Evolutionary conservation across 23 tunicate genomes (phyloP).

Genomic region (Oikopleura albicans): DNA sequence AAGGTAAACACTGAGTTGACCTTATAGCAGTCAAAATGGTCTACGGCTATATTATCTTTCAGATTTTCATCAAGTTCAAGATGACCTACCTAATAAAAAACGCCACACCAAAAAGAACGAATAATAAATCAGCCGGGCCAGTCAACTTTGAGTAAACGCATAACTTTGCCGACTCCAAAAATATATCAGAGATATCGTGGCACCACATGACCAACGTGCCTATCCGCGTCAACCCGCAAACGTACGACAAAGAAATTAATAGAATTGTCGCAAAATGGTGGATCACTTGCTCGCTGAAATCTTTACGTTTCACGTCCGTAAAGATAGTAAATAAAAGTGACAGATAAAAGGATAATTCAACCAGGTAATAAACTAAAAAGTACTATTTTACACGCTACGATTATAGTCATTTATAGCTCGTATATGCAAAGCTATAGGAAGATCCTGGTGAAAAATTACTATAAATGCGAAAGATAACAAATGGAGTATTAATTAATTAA

Average conservation of each 20-base stretch:
- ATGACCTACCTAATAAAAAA: slow-evolving; percentile 35
- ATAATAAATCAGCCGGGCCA: slow-evolving; percentile 31
- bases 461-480: too few species aligned
- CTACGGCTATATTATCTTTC: too few species aligned
- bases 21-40: too few species aligned
- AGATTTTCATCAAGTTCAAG: too few species aligned
- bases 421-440: too few species aligned
- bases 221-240: slow-evolving; percentile 42
- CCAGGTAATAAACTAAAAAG: slow-evolving; percentile 50
- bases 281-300: slow-evolving; percentile 55
- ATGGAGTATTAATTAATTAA: too few species aligned
- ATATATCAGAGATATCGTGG: slow-evolving; percentile 79
- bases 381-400: too few species aligned
- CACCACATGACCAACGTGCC: slow-evolving; percentile 73
- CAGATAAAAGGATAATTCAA: slow-evolving; percentile 77
- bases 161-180: slow-evolving; percentile 56
- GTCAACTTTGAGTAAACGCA: slow-evolving; percentile 34
- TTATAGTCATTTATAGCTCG: too few species aligned
- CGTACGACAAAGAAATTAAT: slow-evolving; percentile 58
- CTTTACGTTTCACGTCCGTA: slow-evolving; percentile 63
- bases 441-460: too few species aligned
- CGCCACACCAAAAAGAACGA: slow-evolving; percentile 45
- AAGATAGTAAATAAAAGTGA: slow-evolving; percentile 44
- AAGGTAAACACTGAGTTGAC: too few species aligned
- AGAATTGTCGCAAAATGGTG: slow-evolving; percentile 64